Evolutionary conservation across 2,888 invertebrate species (phyloP).

Genomic region (Unio delphinus): DNA sequence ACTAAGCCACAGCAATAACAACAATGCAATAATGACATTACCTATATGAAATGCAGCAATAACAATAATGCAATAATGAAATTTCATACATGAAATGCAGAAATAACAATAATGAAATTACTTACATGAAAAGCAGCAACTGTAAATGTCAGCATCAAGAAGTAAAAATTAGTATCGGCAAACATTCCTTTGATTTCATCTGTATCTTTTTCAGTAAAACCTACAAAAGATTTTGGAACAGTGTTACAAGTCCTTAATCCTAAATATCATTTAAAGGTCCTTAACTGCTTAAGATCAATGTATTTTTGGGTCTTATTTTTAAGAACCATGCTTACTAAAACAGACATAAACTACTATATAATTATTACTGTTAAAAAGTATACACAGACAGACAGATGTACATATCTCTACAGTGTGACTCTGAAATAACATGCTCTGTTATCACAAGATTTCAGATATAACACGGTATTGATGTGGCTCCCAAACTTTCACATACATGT

Average conservation of each 20-base stretch:
- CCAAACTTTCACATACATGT: no score
- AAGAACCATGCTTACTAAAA: neutral
- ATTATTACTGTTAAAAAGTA: no score
- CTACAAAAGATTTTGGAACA: constrained; percentile 39
- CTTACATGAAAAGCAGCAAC: constrained; percentile 95
- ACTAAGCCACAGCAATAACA: no score
- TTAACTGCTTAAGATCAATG: no score
- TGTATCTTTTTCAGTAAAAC: constrained; percentile 93
- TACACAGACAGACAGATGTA: no score
- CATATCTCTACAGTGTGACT: no score
- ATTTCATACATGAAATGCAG: no score
- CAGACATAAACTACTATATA: no score
- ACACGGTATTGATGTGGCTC: no score
- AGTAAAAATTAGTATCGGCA: constrained; percentile 93
- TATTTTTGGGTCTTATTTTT: neutral
- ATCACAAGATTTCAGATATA: no score
- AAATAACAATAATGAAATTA: constrained; percentile 3
- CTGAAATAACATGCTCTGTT: no score
- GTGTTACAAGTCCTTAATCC: neutral
- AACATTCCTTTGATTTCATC: constrained; percentile 98
- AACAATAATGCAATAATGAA: no score
- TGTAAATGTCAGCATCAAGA: constrained; percentile 89
- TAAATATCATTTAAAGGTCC: neutral
- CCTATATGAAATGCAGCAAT: constrained; percentile 93
- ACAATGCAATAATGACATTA: constrained; percentile 2